Base-by-base conservation (phyloP, 1,140 invertebrate species). In the Sesamia nonagrioides region DNA sequence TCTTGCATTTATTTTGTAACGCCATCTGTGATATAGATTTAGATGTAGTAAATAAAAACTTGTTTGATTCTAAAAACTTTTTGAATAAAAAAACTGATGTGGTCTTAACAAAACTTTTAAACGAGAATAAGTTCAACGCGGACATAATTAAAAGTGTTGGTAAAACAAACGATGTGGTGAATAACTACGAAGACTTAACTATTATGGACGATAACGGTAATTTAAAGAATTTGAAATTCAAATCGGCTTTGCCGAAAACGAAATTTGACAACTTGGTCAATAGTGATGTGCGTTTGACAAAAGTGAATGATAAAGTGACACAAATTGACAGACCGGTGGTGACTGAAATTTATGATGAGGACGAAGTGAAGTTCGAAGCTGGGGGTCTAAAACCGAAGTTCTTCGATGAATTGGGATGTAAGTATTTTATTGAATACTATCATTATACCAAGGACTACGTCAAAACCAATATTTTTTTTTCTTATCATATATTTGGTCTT, bases 171-270 rank as follows among this genome's bases (percentile, higher is more conserved):
- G 91, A 91, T 66, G 52, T 77, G 0, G 90, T 92, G 0, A 92
- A 93, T 80, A 78, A 89, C 78, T 92, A 88, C 42, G 91, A 92
- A 84, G 91, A 94, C 37, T 91, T 94, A 54, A 93, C 89, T 1
- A 84, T 93, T 17, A 80, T 93, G 40, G 89, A 91, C 60, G 78
- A 90, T 33, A 81, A 88, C 45, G 92, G 92, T 74, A 79, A 91
- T 17, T 81, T 93, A 13, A 91, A 88, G 73, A 92, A 86, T 68
- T 88, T 94, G 7, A 94, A 93, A 82, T 92, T 79, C 18, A 93
- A 91, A 83, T 88, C 91, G 0, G 90, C 84, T 6, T 75, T 89
- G 60, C 90, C 88, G 27, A 58, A 50, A 17, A 42, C 78, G 1
- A 79, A 85, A 17, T 84, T 88, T 54, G 66, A 84, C 35, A 79